Conservation (phyloP, 2,113 vertebrate genomes). For the Ornithorhynchus anatinus region DNA sequence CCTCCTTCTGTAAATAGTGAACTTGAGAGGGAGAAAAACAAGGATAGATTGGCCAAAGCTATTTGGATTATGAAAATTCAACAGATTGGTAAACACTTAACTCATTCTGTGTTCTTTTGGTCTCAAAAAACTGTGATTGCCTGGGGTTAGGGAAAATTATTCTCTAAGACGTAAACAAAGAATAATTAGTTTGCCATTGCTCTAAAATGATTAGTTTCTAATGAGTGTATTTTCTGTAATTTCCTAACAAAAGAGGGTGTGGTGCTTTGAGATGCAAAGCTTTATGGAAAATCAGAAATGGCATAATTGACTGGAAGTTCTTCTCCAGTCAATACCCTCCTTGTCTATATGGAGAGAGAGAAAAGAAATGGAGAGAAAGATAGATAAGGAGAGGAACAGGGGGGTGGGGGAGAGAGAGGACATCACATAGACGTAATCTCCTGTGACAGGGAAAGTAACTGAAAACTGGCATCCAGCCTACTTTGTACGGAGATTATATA, state of each 20-base stretch:
- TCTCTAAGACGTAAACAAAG: neutral
- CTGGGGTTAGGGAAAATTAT: neutral
- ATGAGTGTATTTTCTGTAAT: neutral
- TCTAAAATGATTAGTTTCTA: neutral
- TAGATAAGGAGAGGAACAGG: too few relatives aligned
- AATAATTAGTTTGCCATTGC: neutral
- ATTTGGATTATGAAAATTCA: neutral
- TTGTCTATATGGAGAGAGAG: neutral
- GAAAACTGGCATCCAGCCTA: neutral
- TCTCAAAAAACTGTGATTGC: neutral
- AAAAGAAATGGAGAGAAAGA: too few relatives aligned
- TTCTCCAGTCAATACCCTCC: neutral
- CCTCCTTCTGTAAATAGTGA: neutral
- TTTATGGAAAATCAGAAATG: neutral
- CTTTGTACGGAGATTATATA: neutral
- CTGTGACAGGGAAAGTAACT: slow-evolving; percentile 34
- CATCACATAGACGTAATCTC: slow-evolving; percentile 14
- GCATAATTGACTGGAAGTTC: neutral
- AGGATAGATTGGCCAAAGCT: neutral
- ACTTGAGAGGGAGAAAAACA: slow-evolving; percentile 11
- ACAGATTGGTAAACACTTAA: neutral
- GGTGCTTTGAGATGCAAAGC: neutral
- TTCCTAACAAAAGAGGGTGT: neutral
- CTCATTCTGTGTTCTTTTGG: neutral
- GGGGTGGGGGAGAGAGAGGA: too few relatives aligned